Conservation (phyloP, 2,888 invertebrate genomes). For the Achlya flavicornis region DNA sequence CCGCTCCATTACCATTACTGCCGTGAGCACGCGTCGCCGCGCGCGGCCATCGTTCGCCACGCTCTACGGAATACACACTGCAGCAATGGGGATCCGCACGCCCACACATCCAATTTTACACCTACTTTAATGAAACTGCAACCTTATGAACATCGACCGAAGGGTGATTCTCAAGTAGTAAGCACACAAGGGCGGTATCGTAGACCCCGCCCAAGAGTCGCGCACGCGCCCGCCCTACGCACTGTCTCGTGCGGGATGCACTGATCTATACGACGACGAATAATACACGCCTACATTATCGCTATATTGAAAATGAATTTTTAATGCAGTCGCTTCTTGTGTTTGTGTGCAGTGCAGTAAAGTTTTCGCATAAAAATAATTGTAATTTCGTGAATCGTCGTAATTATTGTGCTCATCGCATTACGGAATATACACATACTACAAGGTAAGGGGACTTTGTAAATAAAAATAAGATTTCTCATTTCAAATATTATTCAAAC, state of each 20-base stretch:
- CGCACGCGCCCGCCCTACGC: slow-evolving; percentile 68
- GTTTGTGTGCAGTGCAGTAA: slow-evolving; percentile 49
- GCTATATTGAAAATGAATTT: slow-evolving; percentile 77
- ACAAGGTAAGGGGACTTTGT: background rate
- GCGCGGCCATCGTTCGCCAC: slow-evolving; percentile 72
- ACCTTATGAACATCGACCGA: slow-evolving; percentile 23
- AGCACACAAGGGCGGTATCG: slow-evolving; percentile 53
- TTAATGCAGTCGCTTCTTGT: slow-evolving; percentile 66
- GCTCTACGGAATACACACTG: slow-evolving; percentile 66
- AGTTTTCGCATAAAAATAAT: slow-evolving; percentile 18
- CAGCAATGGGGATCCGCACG: slow-evolving; percentile 60
- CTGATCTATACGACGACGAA: slow-evolving; percentile 53
- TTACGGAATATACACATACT: no score
- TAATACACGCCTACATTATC: slow-evolving; percentile 82
- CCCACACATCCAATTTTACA: slow-evolving; percentile 53
- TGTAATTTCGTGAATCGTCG: slow-evolving; percentile 10
- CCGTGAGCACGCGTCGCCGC: slow-evolving; percentile 66
- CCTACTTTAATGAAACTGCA: slow-evolving; percentile 16
- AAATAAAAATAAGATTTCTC: background rate
- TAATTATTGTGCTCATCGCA: background rate
- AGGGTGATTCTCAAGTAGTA: slow-evolving; percentile 32
- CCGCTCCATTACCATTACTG: slow-evolving; percentile 91
- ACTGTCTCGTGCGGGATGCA: slow-evolving; percentile 31
- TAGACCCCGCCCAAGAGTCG: slow-evolving; percentile 66
- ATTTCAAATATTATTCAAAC: background rate